These are phyloP conservation scores for Odocoileus hemionus DNA, from an alignment of 2,113 vertebrate genomes.

Conservation along the genomic window DNA sequence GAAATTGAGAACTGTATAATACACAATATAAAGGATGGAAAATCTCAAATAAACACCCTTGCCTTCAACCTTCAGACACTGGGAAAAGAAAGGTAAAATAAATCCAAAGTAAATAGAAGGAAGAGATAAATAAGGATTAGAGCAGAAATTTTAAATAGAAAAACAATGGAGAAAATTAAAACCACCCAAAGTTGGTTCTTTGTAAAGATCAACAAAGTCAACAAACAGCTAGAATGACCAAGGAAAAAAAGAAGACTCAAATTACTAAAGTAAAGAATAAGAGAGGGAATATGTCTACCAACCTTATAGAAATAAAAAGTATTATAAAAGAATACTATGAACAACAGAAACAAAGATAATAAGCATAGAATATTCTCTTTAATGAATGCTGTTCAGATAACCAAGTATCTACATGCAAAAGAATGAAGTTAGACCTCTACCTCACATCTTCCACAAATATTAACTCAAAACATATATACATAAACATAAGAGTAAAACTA, in stretches of 20 bases:
- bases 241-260: not conserved
- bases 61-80: not conserved
- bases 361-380: not conserved
- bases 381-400: not conserved
- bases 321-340: not conserved
- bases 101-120: not conserved
- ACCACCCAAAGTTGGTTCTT: not conserved
- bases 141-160: not conserved
- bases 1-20: not conserved
- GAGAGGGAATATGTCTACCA: not conserved
- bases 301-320: not conserved
- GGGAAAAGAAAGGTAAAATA: not conserved
- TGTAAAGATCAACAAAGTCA: not conserved
- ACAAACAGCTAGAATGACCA: not conserved
- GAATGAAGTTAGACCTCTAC: not conserved
- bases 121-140: not conserved
- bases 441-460: not conserved
- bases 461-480: not conserved
- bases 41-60: not conserved
- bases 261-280: not conserved
- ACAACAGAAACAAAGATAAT: not conserved
- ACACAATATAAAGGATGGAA: not conserved
- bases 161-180: not conserved
- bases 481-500: not conserved
- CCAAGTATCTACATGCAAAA: not conserved